Conservation (phyloP, 2,113 vertebrate species). For the Microcebus ravelobensis region DNA sequence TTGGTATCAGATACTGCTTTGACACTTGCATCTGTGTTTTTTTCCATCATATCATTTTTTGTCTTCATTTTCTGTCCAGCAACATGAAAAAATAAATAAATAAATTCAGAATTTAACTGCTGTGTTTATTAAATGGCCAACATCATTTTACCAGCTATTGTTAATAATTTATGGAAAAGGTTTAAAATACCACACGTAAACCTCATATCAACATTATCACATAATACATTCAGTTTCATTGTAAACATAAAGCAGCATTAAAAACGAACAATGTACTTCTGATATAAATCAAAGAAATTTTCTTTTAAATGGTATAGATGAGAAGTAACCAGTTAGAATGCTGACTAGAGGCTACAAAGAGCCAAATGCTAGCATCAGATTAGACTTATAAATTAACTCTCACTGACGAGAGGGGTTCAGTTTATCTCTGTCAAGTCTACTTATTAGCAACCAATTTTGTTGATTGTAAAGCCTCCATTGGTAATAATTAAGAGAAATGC, state of each 20-base stretch:
- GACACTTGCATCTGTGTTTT: constrained; percentile 92
- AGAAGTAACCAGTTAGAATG: constrained; percentile 27
- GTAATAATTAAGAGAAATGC: constrained; percentile 45
- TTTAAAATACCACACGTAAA: constrained; percentile 13
- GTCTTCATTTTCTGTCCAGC: constrained; percentile 92
- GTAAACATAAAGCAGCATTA: constrained; percentile 18
- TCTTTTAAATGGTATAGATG: not conserved
- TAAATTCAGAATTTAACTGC: not conserved
- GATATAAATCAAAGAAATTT: constrained; percentile 47
- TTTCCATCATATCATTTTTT: constrained; percentile 92
- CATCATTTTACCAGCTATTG: not conserved
- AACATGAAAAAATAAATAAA: constrained; percentile 55
- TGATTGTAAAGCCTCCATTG: not conserved
- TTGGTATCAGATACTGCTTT: constrained; percentile 87
- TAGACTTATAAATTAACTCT: constrained; percentile 30
- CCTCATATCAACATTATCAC: not conserved
- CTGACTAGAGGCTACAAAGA: not conserved
- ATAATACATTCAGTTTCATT: not conserved
- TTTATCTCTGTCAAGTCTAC: constrained; percentile 41
- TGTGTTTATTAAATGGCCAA: not conserved
- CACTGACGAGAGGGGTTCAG: not conserved
- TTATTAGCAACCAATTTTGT: constrained; percentile 34
- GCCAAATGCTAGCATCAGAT: not conserved
- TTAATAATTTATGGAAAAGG: constrained; percentile 14
- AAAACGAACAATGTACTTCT: not conserved